Percentiles rank a stretch among this genome's conserved stretches.
phyloP scores from a whole-genome alignment of 2,113 vertebrate species.

The Craseonycteris thonglongyai region DNA sequence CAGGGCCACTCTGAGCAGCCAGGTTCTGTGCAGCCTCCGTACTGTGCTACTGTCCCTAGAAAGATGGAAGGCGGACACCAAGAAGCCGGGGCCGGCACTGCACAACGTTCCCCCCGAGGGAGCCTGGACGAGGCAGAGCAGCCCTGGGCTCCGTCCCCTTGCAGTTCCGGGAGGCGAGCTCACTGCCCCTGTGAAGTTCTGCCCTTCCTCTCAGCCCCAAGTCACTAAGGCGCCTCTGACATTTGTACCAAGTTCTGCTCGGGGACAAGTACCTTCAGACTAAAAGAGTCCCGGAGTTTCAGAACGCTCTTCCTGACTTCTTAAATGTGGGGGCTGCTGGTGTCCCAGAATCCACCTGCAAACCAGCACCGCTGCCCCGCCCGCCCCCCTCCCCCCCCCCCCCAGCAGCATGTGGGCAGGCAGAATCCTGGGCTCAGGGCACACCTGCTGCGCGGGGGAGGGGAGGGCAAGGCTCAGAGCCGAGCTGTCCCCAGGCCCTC shows the following conservation, averaged over 20 bases:
- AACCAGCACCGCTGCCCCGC: background rate
- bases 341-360: background rate
- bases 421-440: rapidly evolving
- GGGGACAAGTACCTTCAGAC: background rate
- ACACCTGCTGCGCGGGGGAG: background rate
- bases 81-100: rapidly evolving
- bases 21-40: background rate
- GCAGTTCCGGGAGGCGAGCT: background rate
- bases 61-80: background rate
- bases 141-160: background rate
- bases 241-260: background rate
- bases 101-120: background rate
- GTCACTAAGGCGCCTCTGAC: background rate
- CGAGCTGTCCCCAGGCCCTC: background rate
- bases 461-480: background rate
- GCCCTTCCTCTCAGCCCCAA: background rate
- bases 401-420: rapidly evolving
- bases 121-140: background rate
- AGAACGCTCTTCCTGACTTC: background rate
- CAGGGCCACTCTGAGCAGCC: background rate
- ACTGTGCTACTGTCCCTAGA: background rate
- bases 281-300: background rate
- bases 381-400: too few relatives aligned
- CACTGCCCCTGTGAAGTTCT: background rate
- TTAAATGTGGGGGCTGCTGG: background rate